Evolutionary conservation across 2,888 invertebrate species (phyloP).

Genomic region (Byasa hedistus): DNA sequence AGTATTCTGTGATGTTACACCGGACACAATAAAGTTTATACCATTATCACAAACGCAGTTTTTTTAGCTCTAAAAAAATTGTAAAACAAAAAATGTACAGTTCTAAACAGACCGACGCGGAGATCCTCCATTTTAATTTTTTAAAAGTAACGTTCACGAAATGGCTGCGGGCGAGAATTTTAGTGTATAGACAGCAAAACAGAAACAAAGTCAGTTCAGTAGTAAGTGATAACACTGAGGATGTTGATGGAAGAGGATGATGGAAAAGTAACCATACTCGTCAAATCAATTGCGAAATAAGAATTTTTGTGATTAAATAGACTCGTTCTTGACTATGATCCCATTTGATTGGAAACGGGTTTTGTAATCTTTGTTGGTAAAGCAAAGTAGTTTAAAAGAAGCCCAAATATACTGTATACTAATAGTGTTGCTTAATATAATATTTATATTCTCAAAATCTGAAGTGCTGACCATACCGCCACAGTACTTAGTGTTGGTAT

Average conservation of each 20-base stretch:
- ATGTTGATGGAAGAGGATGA: not conserved
- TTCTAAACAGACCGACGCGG: constrained; percentile 28
- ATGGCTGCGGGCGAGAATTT: constrained; percentile 54
- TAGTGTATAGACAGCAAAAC: constrained; percentile 36
- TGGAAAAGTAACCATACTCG: no score
- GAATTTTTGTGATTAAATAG: no score
- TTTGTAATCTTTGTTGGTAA: no score
- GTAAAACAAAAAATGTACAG: constrained; percentile 26
- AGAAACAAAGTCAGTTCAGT: not conserved
- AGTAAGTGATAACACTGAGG: no score
- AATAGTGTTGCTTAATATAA: no score
- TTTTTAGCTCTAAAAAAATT: constrained; percentile 29
- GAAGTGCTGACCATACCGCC: constrained; percentile 47
- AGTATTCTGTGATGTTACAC: not conserved
- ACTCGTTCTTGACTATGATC: no score
- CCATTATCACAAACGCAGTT: constrained; percentile 30
- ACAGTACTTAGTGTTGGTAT: constrained; percentile 51
- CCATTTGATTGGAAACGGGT: no score
- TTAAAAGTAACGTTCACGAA: constrained; percentile 49
- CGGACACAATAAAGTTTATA: constrained; percentile 7
- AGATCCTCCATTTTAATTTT: constrained; percentile 40
- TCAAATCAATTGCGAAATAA: no score
- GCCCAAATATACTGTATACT: no score
- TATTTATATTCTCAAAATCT: constrained; percentile 8
- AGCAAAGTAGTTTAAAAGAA: no score